These are phyloP conservation scores for Micromesistius poutassou DNA, from an alignment of 2,797 vertebrate genomes.

Conservation along the genomic window DNA sequence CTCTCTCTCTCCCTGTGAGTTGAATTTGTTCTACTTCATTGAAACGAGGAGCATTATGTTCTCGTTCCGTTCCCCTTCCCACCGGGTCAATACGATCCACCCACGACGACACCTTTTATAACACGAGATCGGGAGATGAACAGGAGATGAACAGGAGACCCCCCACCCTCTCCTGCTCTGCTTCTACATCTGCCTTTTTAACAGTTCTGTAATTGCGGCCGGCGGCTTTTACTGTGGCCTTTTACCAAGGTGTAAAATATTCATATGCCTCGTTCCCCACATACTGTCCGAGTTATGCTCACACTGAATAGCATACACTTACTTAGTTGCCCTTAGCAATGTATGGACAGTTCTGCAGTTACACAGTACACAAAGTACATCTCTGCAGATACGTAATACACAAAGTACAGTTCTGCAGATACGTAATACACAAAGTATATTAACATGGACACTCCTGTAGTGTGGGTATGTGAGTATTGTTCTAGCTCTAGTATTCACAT, in stretches of 20 bases:
- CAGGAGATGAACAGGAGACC: too few species aligned
- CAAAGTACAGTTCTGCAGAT: too few species aligned
- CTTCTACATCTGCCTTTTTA: too few species aligned
- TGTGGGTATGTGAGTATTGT: not conserved
- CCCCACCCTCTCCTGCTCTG: too few species aligned
- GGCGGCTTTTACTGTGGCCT: not conserved
- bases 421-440: not conserved
- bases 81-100: too few species aligned
- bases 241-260: not conserved
- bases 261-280: not conserved
- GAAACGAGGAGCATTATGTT: too few species aligned
- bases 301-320: not conserved
- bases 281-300: not conserved
- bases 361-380: not conserved
- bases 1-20: not conserved
- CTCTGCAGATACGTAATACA: too few species aligned
- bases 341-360: not conserved
- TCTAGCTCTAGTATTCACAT: not conserved
- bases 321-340: not conserved
- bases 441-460: not conserved
- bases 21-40: too few species aligned
- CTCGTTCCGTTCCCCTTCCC: too few species aligned
- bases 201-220: too few species aligned
- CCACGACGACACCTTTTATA: too few species aligned
- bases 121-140: too few species aligned